Conservation (phyloP, 2,888 invertebrate genomes). For the Phaonia tiefii region DNA sequence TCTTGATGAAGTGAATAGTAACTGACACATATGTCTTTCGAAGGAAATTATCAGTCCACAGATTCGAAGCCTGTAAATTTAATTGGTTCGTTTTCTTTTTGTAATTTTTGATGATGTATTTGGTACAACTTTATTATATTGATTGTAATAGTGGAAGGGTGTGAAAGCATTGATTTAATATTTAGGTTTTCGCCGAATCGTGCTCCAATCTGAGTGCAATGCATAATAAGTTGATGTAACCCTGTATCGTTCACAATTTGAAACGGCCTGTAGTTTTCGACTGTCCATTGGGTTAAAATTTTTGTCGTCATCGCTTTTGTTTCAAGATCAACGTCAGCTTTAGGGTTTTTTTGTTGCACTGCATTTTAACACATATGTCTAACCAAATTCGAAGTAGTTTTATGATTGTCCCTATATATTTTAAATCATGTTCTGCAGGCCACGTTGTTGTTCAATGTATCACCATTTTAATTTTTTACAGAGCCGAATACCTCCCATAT, state of each 20-base stretch:
- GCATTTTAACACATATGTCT: no score
- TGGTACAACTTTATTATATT: slow-evolving; percentile 54
- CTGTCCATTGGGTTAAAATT: slow-evolving; percentile 56
- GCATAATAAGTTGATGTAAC: slow-evolving; percentile 49
- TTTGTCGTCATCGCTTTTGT: no score
- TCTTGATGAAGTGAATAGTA: slow-evolving; percentile 60
- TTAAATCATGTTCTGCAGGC: no score
- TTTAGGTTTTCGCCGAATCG: slow-evolving; percentile 56
- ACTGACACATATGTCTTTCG: slow-evolving; percentile 48
- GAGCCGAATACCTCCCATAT: no score
- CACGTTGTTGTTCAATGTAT: no score
- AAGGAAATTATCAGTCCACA: slow-evolving; percentile 61
- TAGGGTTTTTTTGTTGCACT: no score
- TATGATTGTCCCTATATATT: no score
- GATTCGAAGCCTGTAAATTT: slow-evolving; percentile 57
- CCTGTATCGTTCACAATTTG: slow-evolving; percentile 56
- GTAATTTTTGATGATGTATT: slow-evolving; percentile 36
- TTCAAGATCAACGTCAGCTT: no score
- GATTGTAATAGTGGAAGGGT: slow-evolving; percentile 57
- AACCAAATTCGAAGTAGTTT: no score
- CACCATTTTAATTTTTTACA: no score
- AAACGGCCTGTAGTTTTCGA: slow-evolving; percentile 57
- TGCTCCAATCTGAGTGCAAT: slow-evolving; percentile 51
- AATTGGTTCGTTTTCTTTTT: slow-evolving; percentile 45
- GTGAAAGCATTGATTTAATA: slow-evolving; percentile 53